phyloP scores from a whole-genome alignment of 2,888 invertebrate species.

The Listrodromus nycthemerus region DNA sequence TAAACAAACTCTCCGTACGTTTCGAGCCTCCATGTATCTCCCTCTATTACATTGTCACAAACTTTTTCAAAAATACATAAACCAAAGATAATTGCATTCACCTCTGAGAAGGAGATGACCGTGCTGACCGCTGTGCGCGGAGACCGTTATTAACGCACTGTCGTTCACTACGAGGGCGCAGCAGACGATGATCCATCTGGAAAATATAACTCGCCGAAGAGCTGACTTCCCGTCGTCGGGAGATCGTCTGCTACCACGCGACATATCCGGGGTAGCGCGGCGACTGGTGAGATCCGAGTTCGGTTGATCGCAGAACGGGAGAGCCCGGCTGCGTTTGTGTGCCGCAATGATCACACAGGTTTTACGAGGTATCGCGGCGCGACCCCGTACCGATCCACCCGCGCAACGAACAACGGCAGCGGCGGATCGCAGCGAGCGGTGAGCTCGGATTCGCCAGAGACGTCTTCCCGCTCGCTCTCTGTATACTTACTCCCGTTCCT shows the following conservation, averaged over 20 bases:
- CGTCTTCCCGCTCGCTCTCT: conserved; percentile 15
- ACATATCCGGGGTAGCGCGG: conserved; percentile 47
- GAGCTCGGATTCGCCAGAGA: conserved; percentile 29
- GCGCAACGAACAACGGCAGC: conserved; percentile 14
- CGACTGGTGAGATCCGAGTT: not conserved
- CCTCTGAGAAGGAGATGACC: conserved; percentile 61
- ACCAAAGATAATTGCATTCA: conserved; percentile 48
- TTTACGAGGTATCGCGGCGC: not conserved
- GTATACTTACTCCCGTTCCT: conserved; percentile 37
- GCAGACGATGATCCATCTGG: not conserved
- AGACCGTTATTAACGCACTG: conserved; percentile 25
- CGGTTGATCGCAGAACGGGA: not conserved
- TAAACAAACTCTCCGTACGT: too few relatives aligned
- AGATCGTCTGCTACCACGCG: conserved; percentile 43
- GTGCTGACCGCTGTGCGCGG: conserved; percentile 36
- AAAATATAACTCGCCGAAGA: not conserved
- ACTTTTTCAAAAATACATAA: not conserved
- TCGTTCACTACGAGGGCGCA: conserved; percentile 14
- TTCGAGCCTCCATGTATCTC: too few relatives aligned
- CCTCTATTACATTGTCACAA: too few relatives aligned
- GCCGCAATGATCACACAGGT: conserved; percentile 29
- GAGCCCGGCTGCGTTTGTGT: not conserved
- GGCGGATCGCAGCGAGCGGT: conserved; percentile 6
- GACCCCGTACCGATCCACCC: conserved; percentile 35
- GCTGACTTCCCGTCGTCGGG: conserved; percentile 24